These are phyloP conservation scores for Hydrolagus affinis DNA, from an alignment of 2,113 vertebrate genomes.

Conservation along the genomic window DNA sequence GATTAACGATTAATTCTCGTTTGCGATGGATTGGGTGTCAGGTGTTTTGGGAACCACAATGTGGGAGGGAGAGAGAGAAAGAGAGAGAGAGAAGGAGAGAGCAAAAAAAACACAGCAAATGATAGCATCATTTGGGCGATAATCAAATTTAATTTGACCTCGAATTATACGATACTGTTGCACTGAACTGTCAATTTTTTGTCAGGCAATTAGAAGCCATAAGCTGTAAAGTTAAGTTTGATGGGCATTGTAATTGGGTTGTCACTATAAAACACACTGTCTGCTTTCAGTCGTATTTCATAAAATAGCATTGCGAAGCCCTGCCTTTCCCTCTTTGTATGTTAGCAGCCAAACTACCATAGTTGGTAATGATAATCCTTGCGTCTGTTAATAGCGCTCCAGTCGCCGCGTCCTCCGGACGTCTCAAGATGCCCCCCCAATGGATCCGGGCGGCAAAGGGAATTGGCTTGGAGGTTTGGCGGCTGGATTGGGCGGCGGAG, in stretches of 20 bases:
- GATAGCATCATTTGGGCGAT: slow-evolving; percentile 97
- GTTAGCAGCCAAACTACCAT: neutral
- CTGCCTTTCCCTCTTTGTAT: neutral
- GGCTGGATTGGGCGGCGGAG: too few relatives aligned
- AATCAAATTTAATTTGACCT: slow-evolving; percentile 99
- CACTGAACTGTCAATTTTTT: slow-evolving; percentile 99
- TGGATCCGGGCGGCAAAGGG: too few relatives aligned
- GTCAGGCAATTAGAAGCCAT: slow-evolving; percentile 99
- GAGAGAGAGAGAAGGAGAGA: too few relatives aligned
- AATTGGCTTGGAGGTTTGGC: too few relatives aligned
- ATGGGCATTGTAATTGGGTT: slow-evolving; percentile 99
- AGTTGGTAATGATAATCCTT: too few relatives aligned
- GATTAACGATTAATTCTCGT: slow-evolving; percentile 98
- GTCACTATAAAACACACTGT: slow-evolving; percentile 73
- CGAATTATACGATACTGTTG: slow-evolving; percentile 98
- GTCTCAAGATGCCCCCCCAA: too few relatives aligned
- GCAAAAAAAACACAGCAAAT: slow-evolving; percentile 51
- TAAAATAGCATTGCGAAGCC: slow-evolving; percentile 23
- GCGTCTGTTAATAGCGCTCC: too few relatives aligned
- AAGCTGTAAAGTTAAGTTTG: slow-evolving; percentile 99
- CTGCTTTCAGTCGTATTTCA: slow-evolving; percentile 32
- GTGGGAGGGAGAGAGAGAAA: neutral
- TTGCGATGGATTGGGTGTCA: slow-evolving; percentile 88
- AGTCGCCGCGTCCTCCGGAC: too few relatives aligned
- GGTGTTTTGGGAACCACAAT: slow-evolving; percentile 5